These are phyloP conservation scores for Callospermophilus lateralis DNA, from an alignment of 2,113 vertebrate genomes.

Conservation along the genomic window DNA sequence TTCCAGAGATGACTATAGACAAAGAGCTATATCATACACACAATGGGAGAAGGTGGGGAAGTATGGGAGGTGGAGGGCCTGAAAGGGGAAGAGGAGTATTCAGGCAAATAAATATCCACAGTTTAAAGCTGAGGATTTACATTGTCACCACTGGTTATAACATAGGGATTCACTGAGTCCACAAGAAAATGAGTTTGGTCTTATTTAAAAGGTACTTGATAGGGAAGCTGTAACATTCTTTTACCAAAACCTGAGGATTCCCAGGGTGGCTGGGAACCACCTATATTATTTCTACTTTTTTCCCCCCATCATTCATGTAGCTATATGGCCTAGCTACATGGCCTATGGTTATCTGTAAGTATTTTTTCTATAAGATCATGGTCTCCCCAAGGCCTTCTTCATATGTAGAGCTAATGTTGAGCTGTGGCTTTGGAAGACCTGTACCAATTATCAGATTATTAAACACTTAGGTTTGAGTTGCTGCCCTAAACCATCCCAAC, in stretches of 20 bases:
- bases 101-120: constrained; percentile 10
- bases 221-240: background rate
- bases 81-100: background rate
- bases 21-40: background rate
- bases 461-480: background rate
- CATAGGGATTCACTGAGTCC: background rate
- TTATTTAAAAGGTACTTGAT: background rate
- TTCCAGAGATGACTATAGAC: background rate
- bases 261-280: background rate
- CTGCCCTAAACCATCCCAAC: background rate
- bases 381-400: constrained; percentile 1
- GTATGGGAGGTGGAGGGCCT: background rate
- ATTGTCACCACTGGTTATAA: background rate
- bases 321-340: background rate
- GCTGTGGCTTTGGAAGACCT: background rate
- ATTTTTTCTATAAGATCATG: background rate
- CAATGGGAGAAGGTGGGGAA: background rate
- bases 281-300: background rate
- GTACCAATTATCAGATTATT: background rate
- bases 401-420: background rate
- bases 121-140: constrained; percentile 46
- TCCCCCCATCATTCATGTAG: background rate
- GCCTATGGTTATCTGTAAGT: background rate
- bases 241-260: background rate
- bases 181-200: background rate